Conservation (phyloP, 1,140 invertebrate genomes). For the Armadillidium nasatum region DNA sequence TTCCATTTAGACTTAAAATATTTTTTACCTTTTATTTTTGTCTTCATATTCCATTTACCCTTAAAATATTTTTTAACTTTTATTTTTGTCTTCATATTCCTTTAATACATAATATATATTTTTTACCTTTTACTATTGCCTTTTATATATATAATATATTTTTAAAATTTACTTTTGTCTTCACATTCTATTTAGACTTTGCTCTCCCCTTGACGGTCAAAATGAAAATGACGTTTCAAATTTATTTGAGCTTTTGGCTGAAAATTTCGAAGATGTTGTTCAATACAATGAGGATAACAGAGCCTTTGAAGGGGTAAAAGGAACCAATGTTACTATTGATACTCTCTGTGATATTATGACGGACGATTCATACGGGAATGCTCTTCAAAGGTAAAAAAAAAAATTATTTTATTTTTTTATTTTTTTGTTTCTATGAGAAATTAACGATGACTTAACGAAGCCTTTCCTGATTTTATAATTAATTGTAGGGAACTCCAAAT, state of each 20-base stretch:
- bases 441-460: too few relatives aligned
- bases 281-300: conserved; percentile 94
- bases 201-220: conserved; percentile 66
- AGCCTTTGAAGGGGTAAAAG: conserved; percentile 58
- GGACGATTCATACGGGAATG: conserved; percentile 56
- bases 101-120: too few relatives aligned
- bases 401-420: not conserved
- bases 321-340: conserved; percentile 72
- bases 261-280: conserved; percentile 71
- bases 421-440: too few relatives aligned
- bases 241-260: conserved; percentile 72
- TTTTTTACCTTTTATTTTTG: too few relatives aligned
- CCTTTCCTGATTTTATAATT: not conserved
- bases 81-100: too few relatives aligned
- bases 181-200: conserved; percentile 59
- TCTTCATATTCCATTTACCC: too few relatives aligned
- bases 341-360: conserved; percentile 70
- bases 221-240: conserved; percentile 68
- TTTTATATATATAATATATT: too few relatives aligned
- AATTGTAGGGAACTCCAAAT: not conserved
- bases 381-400: conserved; percentile 32
- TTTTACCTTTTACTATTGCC: too few relatives aligned
- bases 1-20: too few relatives aligned
- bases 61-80: too few relatives aligned
- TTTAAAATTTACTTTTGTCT: conserved; percentile 25